Percentiles rank a stretch among this genome's conserved stretches.
These are phyloP conservation scores for Chrysaora quinquecirrha DNA, from an alignment of 30 jellyfish, hydroid and myxozoan species.

Conservation along the genomic window DNA sequence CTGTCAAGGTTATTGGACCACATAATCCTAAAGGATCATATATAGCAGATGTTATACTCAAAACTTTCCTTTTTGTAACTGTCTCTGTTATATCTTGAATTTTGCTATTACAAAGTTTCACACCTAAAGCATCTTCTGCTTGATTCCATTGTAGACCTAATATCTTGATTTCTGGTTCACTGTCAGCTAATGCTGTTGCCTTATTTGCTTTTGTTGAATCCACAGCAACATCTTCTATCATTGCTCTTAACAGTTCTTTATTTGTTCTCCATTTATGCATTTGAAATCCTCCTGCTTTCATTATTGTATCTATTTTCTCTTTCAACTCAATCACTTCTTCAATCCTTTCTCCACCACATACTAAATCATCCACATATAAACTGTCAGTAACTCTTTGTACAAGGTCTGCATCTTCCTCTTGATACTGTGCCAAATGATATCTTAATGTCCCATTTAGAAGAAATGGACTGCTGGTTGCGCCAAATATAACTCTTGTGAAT, in stretches of 20 bases:
- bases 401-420: conserved; percentile 38
- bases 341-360: not conserved
- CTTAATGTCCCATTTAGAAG: conserved; percentile 17
- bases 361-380: conserved; percentile 26
- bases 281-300: conserved; percentile 30
- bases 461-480: conserved; percentile 16
- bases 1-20: conserved; percentile 33
- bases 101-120: conserved; percentile 14
- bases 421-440: conserved; percentile 14
- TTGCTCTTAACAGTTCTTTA: conserved; percentile 5
- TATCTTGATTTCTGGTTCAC: not conserved
- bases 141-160: conserved; percentile 42
- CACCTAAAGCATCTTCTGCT: conserved; percentile 30
- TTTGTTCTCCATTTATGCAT: conserved; percentile 35
- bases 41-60: conserved; percentile 12
- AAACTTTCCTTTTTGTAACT: conserved; percentile 21
- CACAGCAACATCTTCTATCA: conserved; percentile 1
- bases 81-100: not conserved
- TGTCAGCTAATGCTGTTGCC: not conserved
- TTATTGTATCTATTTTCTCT: not conserved
- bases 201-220: not conserved
- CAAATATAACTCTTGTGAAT: conserved; percentile 7
- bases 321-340: not conserved
- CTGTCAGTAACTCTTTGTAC: not conserved
- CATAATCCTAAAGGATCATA: conserved; percentile 38